Evolutionary conservation across 2,797 vertebrate genomes (phyloP).

Genomic region (Girardinus metallicus): DNA sequence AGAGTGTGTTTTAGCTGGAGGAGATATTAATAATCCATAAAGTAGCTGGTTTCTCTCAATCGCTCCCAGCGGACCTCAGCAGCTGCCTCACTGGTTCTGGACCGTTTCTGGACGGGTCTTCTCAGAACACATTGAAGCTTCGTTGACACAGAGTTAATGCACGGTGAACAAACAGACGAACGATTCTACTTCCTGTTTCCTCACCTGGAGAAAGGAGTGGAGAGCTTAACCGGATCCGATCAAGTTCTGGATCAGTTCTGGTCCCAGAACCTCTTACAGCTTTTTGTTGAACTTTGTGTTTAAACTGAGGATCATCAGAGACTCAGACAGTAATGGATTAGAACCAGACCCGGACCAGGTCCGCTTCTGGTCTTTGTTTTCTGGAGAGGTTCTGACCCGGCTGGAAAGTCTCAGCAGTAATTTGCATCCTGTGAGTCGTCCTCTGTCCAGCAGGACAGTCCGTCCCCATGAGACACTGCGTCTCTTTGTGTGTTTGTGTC

Average conservation of each 20-base stretch:
- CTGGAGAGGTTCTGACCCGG: not conserved
- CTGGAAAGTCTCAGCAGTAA: not conserved
- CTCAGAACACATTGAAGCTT: not conserved
- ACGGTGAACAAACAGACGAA: not conserved
- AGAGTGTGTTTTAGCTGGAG: constrained; percentile 57
- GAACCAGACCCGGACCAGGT: not conserved
- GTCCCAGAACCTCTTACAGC: not conserved
- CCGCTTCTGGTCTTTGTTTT: not conserved
- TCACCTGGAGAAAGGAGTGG: not conserved
- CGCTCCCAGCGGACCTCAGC: constrained; percentile 49
- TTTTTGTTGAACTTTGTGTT: not conserved
- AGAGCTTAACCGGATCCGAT: no score
- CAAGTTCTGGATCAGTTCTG: no score
- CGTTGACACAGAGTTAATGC: not conserved
- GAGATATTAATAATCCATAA: constrained; percentile 75
- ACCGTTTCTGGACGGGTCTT: not conserved
- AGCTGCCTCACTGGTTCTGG: constrained; percentile 31
- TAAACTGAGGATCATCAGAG: not conserved
- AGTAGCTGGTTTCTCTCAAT: constrained; percentile 63
- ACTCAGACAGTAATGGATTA: not conserved
- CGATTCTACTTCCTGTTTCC: not conserved
- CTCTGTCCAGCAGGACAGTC: not conserved
- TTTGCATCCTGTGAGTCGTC: not conserved
- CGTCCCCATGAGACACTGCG: constrained; percentile 5
- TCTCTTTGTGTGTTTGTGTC: constrained; percentile 25